These are phyloP conservation scores for Tachycineta bicolor DNA, from an alignment of 2,113 vertebrate genomes.

Conservation along the genomic window DNA sequence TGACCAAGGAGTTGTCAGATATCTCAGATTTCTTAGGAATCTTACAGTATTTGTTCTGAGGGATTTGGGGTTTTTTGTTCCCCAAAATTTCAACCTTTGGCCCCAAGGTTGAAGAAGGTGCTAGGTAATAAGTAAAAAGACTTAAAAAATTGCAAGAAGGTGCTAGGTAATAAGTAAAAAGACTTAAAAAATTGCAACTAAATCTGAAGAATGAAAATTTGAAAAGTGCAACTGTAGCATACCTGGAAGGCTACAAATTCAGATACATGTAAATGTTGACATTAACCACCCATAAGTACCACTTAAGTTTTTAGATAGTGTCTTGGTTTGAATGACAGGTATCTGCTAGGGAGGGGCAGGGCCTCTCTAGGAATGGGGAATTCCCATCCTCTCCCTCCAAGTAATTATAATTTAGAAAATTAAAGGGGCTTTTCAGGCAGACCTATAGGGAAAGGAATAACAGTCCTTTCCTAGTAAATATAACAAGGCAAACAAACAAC, in stretches of 20 bases:
- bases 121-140: neutral
- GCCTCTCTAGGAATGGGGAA: too few species aligned
- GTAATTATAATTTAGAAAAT: too few species aligned
- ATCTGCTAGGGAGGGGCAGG: too few species aligned
- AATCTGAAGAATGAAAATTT: neutral
- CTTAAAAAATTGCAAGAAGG: neutral
- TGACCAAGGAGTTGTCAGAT: neutral
- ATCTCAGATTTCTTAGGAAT: neutral
- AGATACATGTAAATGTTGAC: neutral
- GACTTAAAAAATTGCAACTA: neutral
- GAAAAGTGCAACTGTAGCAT: neutral
- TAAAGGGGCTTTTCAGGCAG: too few species aligned
- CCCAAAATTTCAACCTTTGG: neutral
- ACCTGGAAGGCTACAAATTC: neutral
- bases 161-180: neutral
- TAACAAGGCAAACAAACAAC: too few species aligned
- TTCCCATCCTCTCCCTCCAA: too few species aligned
- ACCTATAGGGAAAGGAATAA: too few species aligned
- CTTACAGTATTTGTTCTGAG: neutral
- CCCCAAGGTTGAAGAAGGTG: neutral
- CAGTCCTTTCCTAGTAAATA: too few species aligned
- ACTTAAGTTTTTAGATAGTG: neutral
- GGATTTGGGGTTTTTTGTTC: neutral
- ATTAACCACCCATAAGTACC: neutral
- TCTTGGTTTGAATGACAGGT: too few species aligned